phyloP scores from a whole-genome alignment of 2,797 vertebrate species.

The Cheirogaleus major region DNA sequence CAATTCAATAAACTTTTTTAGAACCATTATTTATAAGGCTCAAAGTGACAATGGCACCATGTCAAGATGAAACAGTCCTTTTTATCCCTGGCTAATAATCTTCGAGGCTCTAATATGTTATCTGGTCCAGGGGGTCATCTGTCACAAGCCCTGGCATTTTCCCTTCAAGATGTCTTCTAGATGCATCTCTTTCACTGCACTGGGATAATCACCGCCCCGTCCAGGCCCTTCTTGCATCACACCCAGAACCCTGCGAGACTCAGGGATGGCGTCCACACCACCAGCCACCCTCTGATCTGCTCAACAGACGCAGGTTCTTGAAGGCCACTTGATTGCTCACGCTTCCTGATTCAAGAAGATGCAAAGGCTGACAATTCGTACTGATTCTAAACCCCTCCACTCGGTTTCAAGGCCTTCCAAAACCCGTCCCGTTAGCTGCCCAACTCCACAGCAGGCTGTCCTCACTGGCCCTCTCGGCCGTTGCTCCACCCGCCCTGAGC shows the following conservation, averaged over 20 bases:
- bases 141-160: neutral
- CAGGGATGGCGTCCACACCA: too few relatives aligned
- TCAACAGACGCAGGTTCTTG: neutral
- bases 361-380: neutral
- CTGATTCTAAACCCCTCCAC: neutral
- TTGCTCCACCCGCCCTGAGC: accelerated
- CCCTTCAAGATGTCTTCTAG: neutral
- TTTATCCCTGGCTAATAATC: neutral
- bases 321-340: neutral
- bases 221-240: too few relatives aligned
- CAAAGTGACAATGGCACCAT: neutral
- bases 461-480: accelerated
- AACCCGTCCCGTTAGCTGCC: neutral
- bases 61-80: neutral
- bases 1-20: neutral
- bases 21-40: neutral
- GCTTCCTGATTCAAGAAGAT: neutral
- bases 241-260: too few relatives aligned
- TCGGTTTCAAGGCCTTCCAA: neutral
- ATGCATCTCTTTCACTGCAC: neutral
- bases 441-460: accelerated
- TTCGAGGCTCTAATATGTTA: neutral
- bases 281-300: neutral
- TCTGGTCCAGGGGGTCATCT: neutral
- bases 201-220: too few relatives aligned